Base-by-base conservation (phyloP, 1,140 invertebrate species). In the Campodea augens region DNA sequence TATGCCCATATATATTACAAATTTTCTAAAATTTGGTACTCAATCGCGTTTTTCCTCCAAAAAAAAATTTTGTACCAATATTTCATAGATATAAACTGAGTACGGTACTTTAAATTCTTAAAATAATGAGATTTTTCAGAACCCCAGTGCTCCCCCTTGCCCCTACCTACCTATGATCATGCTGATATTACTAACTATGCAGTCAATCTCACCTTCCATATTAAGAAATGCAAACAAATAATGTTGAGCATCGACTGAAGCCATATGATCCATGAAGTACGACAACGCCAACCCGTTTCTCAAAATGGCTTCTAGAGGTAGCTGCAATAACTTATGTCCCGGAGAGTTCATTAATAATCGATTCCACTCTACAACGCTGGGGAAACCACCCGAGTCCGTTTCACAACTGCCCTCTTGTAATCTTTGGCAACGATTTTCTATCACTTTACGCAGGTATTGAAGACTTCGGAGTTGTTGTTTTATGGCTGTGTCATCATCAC, bases 391-490 rank as follows among this genome's bases (percentile, higher is more conserved):
- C n/a, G n/a, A n/a, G n/a, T n/a, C n/a, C n/a, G n/a, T n/a, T n/a
- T n/a, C n/a, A n/a, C n/a, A n/a, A n/a, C n/a, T n/a, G n/a, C n/a
- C n/a, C n/a, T 72, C 65, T 47, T 74, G 68, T 54, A 81, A 67
- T 43, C 74, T 67, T 32, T 70, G 65, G 24, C 80, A 70, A 50
- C 74, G 62, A 38, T 66, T 70, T 47, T 84, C 77, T 45, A 85
- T 72, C 38, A 86, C 70, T 55, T 78, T 78, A 43, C 75, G 70
- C 1, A 92, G 70, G 65, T 85, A 92, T 42, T 77, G 66, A 29
- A 93, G 65, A 58, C 84, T 90, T 36, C 81, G 85, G n/a, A 93
- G 59, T 59, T 90, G 86, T 52, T 88, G 84, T 55, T 90, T 87
- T 23, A 91, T 77, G 25, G 74, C 68, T 23, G 80, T 59, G 58